Evolutionary conservation across 2,113 vertebrate genomes (phyloP).

Genomic region (Lanius ludovicianus): DNA sequence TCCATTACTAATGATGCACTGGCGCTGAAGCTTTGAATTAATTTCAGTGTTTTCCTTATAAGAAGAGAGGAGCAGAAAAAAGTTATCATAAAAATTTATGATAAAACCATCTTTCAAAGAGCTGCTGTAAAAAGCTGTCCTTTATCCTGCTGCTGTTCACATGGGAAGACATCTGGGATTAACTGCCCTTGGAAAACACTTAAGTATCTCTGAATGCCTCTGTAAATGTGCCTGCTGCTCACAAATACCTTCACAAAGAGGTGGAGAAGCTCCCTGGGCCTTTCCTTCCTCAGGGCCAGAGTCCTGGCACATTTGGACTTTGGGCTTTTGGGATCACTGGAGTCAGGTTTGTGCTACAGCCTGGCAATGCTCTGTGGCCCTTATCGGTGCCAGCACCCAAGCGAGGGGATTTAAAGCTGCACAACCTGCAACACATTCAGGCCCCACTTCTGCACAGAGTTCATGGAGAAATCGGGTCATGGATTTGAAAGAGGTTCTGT

Average conservation of each 20-base stretch:
- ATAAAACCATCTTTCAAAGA: background rate
- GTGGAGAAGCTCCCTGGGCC: background rate
- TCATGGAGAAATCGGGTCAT: accelerated
- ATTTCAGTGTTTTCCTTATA: background rate
- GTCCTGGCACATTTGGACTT: background rate
- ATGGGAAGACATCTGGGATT: background rate
- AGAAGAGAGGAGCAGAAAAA: background rate
- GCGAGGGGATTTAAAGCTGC: background rate
- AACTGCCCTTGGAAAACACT: background rate
- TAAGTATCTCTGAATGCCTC: accelerated
- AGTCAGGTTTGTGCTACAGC: background rate
- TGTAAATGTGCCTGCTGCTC: background rate
- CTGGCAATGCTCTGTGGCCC: accelerated
- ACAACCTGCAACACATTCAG: background rate
- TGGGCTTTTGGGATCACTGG: background rate
- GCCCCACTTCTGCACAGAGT: background rate
- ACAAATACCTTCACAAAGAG: accelerated
- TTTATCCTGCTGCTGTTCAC: background rate
- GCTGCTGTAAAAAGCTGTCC: background rate
- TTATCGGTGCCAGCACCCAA: background rate
- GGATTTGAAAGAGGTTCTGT: background rate
- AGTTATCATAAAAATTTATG: background rate
- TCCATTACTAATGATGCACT: background rate
- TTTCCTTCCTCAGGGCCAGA: background rate
- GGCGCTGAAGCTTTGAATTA: background rate